Evolutionary conservation across 1,140 invertebrate species (phyloP).

Genomic region (Dryas iulia): DNA sequence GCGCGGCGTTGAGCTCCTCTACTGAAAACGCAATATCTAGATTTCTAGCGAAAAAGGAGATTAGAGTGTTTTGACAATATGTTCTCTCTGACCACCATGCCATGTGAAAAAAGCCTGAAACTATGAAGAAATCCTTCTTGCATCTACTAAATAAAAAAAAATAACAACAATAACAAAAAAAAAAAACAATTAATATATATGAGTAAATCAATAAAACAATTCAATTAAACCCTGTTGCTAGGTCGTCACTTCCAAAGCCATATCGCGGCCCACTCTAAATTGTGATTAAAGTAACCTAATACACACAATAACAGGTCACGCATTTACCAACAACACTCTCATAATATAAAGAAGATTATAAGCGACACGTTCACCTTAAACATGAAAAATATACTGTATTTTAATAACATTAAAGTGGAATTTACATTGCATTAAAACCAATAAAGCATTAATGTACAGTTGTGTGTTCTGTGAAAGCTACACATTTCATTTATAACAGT

Average conservation of each 20-base stretch:
- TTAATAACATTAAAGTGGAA: slow-evolving; percentile 9
- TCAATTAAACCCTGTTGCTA: slow-evolving; percentile 68
- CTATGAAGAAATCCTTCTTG: too few species aligned
- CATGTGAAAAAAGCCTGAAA: too few species aligned
- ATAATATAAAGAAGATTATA: background rate
- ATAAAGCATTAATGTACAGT: slow-evolving; percentile 56
- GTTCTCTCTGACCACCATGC: too few species aligned
- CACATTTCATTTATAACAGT: slow-evolving; percentile 78
- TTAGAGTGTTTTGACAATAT: too few species aligned
- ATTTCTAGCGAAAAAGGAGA: too few species aligned
- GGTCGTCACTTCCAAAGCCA: slow-evolving; percentile 69
- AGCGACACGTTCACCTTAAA: background rate
- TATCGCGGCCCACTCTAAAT: slow-evolving; percentile 75
- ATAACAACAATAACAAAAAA: slow-evolving; percentile 25
- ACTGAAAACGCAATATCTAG: too few species aligned
- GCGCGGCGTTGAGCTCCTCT: too few species aligned
- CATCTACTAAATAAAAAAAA: background rate
- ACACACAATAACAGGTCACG: slow-evolving; percentile 79
- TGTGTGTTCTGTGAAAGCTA: slow-evolving; percentile 77
- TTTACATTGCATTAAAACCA: slow-evolving; percentile 20
- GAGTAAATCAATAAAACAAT: slow-evolving; percentile 51
- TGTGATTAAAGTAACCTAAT: slow-evolving; percentile 79
- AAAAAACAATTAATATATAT: slow-evolving; percentile 34
- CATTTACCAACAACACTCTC: slow-evolving; percentile 63
- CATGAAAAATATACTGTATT: slow-evolving; percentile 30